Evolutionary conservation across 1,140 invertebrate genomes (phyloP), one percentile per base, ranked within the genome.

Genomic region (Trialeurodes vaporariorum): DNA sequence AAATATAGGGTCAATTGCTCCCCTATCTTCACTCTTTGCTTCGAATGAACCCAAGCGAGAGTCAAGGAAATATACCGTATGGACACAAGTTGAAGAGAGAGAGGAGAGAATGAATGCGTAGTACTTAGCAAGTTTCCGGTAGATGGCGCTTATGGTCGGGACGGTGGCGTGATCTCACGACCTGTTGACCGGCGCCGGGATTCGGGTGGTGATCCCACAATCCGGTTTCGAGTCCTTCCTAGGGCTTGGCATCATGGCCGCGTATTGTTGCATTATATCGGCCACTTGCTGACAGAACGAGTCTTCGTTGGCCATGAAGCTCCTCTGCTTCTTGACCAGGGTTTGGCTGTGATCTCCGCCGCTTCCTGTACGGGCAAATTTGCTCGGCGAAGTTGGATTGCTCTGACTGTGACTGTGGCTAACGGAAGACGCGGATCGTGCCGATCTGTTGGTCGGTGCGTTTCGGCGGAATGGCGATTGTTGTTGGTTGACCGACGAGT

Each of bases 351-450:
- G 87, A 79, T 1, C 87, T 34, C 67, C 58, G 5, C 59, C 87
- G 70, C 84, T 86, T 87, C 87, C 89, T 0, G 87, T 89, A 68
- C 87, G 88, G 59, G 83, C 84, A n/a, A 80, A 78, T 26, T 72
- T 78, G 69, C 68, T 75, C 5, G 74, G 27, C 58, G 67, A 61
- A 59, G 40, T 63, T 66, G 24, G 63, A 66, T 59, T 75, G 67
- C 22, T 71, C 68, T 62, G 66, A 59, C 27, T 67, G 63, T 61
- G 68, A 24, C 25, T 12, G 67, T 26, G 77, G 72, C 59, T 75
- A 71, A 1, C 2, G 67, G 77, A 68, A 72, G 80, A 59, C 23
- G 65, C 26, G 58, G 21, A 21, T 24, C 65, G 27, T 26, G 67
- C 67, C 17, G 70, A 70, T n/a, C 68, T 68, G 49, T 67, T 70